These are phyloP conservation scores for Fringilla coelebs DNA, from an alignment of 2,797 vertebrate genomes.

Conservation along the genomic window DNA sequence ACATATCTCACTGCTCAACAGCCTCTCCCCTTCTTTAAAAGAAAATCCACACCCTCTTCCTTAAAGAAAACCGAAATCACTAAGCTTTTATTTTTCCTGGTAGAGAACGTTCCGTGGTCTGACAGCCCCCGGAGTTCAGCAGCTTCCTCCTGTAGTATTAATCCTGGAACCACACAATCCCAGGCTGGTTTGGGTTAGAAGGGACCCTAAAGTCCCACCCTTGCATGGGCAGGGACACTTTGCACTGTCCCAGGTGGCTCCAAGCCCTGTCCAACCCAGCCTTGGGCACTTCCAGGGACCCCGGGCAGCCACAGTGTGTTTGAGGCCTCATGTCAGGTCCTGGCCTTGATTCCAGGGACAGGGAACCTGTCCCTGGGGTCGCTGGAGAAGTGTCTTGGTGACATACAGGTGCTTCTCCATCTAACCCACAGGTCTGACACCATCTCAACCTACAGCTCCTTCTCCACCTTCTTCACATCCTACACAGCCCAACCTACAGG, in stretches of 20 bases:
- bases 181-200: not conserved
- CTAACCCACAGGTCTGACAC: fast-evolving
- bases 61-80: not conserved
- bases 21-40: not conserved
- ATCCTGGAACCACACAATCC: not conserved
- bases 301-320: not conserved
- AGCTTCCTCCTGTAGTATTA: not conserved
- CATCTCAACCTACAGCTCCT: not conserved
- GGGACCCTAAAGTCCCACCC: not conserved
- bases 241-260: fast-evolving
- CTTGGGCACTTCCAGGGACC: not conserved
- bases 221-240: not conserved
- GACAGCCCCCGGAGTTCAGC: not conserved
- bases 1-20: not conserved
- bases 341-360: not conserved
- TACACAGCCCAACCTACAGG: no score
- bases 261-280: not conserved
- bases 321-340: not conserved
- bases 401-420: not conserved
- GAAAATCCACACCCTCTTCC: not conserved
- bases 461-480: not conserved
- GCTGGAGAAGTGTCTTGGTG: fast-evolving
- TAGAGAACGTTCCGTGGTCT: not conserved
- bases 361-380: not conserved
- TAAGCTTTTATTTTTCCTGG: not conserved